These are phyloP conservation scores for Meteorus colon DNA, from an alignment of 2,888 invertebrate genomes.

Conservation along the genomic window DNA sequence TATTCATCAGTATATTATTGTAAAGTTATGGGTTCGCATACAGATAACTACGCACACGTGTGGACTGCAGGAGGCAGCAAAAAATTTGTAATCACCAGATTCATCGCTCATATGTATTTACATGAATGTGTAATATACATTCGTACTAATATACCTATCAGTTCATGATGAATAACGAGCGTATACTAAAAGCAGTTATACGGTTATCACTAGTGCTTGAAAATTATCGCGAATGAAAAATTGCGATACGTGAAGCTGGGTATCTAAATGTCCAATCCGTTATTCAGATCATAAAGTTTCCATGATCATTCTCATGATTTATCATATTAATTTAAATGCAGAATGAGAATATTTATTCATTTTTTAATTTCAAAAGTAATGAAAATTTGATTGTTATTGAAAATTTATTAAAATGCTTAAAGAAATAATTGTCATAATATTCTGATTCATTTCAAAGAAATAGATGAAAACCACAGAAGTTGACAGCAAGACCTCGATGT, in stretches of 20 bases:
- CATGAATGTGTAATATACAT: slow-evolving; percentile 3
- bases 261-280: too few relatives aligned
- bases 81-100: background rate
- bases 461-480: too few relatives aligned
- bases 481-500: too few relatives aligned
- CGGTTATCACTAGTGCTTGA: slow-evolving; percentile 18
- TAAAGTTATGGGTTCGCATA: background rate
- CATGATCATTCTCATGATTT: too few relatives aligned
- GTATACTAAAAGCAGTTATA: background rate
- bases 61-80: background rate
- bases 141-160: background rate
- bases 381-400: too few relatives aligned
- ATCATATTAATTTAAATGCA: too few relatives aligned
- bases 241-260: background rate
- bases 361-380: too few relatives aligned
- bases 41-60: background rate
- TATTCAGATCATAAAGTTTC: too few relatives aligned
- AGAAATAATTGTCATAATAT: too few relatives aligned
- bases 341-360: too few relatives aligned
- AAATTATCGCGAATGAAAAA: slow-evolving; percentile 30
- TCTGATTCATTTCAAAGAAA: too few relatives aligned
- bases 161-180: background rate
- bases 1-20: background rate
- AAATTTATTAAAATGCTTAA: too few relatives aligned
- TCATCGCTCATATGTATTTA: slow-evolving; percentile 1